These are phyloP conservation scores for Orgyia antiqua DNA, from an alignment of 2,888 invertebrate species.

Conservation along the genomic window DNA sequence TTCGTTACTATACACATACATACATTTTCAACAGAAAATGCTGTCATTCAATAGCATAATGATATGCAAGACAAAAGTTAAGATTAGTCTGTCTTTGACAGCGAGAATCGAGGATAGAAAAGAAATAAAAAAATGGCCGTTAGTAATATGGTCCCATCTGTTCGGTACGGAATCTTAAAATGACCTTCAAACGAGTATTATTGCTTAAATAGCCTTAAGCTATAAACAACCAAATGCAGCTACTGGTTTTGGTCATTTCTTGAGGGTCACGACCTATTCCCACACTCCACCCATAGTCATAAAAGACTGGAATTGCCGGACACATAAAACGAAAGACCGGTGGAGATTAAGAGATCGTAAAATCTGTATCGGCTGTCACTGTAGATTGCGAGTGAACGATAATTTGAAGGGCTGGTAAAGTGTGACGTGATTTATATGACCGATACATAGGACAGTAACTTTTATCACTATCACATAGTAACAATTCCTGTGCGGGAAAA, in stretches of 20 bases:
- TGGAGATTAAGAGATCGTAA: slow-evolving; percentile 35
- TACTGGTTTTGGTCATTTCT: neutral
- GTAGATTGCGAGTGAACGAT: slow-evolving; percentile 3
- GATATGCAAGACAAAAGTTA: too few relatives aligned
- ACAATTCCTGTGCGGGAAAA: too few relatives aligned
- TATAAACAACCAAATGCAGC: neutral
- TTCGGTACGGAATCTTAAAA: too few relatives aligned
- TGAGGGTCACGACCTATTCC: slow-evolving; percentile 18
- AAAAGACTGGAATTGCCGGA: slow-evolving; percentile 26
- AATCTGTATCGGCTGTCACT: slow-evolving; percentile 24
- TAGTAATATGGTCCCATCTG: too few relatives aligned
- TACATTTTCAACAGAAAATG: too few relatives aligned
- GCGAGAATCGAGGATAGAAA: too few relatives aligned
- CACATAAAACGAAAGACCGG: slow-evolving; percentile 21
- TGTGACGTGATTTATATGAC: neutral
- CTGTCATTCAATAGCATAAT: too few relatives aligned
- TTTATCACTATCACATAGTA: neutral
- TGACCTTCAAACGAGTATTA: neutral
- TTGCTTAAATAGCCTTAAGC: neutral
- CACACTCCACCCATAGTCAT: slow-evolving; percentile 12
- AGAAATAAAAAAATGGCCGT: neutral
- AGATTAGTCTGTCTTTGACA: too few relatives aligned
- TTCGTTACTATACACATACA: too few relatives aligned
- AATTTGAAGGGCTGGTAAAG: slow-evolving; percentile 2
- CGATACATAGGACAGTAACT: neutral